Percentiles rank a stretch among this genome's conserved stretches.
Evolutionary conservation across 2,888 invertebrate species (phyloP).

Genomic region (Apodemia zela): DNA sequence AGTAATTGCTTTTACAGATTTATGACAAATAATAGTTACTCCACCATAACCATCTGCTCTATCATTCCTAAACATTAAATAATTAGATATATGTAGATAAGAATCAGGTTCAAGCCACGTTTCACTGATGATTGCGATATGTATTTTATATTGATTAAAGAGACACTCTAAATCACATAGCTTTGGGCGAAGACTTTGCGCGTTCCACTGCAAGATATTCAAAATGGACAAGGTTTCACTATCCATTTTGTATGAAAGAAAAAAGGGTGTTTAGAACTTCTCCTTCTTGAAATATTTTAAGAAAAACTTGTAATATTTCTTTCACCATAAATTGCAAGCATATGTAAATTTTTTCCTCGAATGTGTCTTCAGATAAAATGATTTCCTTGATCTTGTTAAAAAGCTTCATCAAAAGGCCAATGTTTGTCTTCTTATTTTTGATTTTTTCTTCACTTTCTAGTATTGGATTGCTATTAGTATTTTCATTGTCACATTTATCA

Average conservation of each 20-base stretch:
- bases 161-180: not conserved
- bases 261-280: not conserved
- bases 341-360: not conserved
- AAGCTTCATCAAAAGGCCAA: not conserved
- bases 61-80: not conserved
- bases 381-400: not conserved
- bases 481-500: not conserved
- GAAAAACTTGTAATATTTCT: not conserved
- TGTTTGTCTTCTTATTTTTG: not conserved
- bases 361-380: not conserved
- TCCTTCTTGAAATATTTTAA: not conserved
- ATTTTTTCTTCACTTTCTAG: not conserved
- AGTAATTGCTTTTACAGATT: not conserved
- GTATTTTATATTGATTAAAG: not conserved
- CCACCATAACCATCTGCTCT: not conserved
- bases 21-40: not conserved
- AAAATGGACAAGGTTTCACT: not conserved
- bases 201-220: not conserved
- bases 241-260: not conserved
- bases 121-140: too few species aligned
- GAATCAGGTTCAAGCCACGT: too few species aligned
- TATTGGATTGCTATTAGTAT: not conserved
- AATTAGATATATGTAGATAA: not conserved
- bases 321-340: not conserved
- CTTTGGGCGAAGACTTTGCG: not conserved